Conservation (phyloP, 2,888 invertebrate species). For the Eupithecia abbreviata region DNA sequence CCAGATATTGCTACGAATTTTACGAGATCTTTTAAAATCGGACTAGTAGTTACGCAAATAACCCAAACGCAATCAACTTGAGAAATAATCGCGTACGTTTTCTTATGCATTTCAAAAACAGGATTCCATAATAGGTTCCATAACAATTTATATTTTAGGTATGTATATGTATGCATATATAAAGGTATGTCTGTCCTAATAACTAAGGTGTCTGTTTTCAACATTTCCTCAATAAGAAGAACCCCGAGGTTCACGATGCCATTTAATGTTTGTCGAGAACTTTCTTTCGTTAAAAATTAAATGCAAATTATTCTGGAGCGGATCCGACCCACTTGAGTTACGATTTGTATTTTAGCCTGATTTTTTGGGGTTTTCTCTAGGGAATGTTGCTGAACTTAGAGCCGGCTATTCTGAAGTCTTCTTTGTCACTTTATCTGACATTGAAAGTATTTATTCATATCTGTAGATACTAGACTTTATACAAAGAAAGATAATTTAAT, state of each 20-base stretch:
- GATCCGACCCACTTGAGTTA: slow-evolving; percentile 44
- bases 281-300: slow-evolving; percentile 61
- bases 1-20: background rate
- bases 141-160: background rate
- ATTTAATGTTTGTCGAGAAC: slow-evolving; percentile 58
- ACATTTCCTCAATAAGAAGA: slow-evolving; percentile 65
- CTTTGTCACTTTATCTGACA: too few relatives aligned
- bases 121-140: background rate
- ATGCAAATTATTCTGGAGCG: slow-evolving; percentile 56
- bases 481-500: too few relatives aligned
- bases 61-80: background rate
- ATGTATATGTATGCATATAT: background rate
- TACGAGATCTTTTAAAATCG: background rate
- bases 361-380: slow-evolving; percentile 17
- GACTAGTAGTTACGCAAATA: too few relatives aligned
- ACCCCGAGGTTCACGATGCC: slow-evolving; percentile 57
- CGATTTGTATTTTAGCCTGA: slow-evolving; percentile 32
- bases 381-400: slow-evolving; percentile 1
- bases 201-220: slow-evolving; percentile 34
- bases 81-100: background rate
- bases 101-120: too few relatives aligned
- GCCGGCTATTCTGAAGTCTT: too few relatives aligned
- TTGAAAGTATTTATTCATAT: too few relatives aligned
- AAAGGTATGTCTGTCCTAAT: background rate
- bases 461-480: too few relatives aligned